Base-by-base conservation (phyloP, 2,797 vertebrate species). In the Neosilurus hyrtlii region DNA sequence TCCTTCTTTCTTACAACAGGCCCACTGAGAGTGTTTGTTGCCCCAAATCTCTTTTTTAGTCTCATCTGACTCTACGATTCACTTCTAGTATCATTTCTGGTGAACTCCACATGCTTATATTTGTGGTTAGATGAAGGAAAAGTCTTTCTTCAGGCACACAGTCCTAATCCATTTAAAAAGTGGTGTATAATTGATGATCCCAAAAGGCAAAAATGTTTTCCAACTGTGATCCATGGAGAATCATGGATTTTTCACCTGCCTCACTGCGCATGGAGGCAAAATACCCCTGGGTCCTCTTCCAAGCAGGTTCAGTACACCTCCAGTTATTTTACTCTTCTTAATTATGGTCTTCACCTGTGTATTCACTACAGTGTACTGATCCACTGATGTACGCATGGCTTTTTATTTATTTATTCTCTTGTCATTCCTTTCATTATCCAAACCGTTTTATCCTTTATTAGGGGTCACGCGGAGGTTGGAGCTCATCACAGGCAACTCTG, bases 81-180 rank as follows among this genome's bases (percentile, higher is more conserved):
- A 11, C 43, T 71, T 52, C 70, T 49, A 24, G 70, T 16, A 52
- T 24, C n/a, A 8, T 43, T 30, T 51, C 22, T n/a, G n/a, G 37
- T 70, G 20, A 70, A 70, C 37, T 70, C 37, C 37, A 71, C 68
- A 71, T 71, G 22, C 67, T 70, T 43, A 43, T 22, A 20, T 49
- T 43, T 70, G 67, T 43, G 37, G 18, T 70, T 70, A 70, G 37
- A 70, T 71, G n/a, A 16, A 72, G 14, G n/a, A 52, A 24, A 72
- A 52, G 43, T 11, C 43, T 71, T 71, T 43, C 35, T 49, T 22
- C 66, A 43, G 66, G 37, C 24, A 20, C 65, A 62, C 61, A 62
- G 11, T 62, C 61, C 43, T 71, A 51, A 51, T 51, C 43, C 43
- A n/a, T 70, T 22, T 30, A 30, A 30, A 30, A 72, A 26, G 14